Percentiles rank a stretch among this genome's conserved stretches.
Conservation (phyloP, 2,888 invertebrate species). For the Pristionchus maxplancki region DNA sequence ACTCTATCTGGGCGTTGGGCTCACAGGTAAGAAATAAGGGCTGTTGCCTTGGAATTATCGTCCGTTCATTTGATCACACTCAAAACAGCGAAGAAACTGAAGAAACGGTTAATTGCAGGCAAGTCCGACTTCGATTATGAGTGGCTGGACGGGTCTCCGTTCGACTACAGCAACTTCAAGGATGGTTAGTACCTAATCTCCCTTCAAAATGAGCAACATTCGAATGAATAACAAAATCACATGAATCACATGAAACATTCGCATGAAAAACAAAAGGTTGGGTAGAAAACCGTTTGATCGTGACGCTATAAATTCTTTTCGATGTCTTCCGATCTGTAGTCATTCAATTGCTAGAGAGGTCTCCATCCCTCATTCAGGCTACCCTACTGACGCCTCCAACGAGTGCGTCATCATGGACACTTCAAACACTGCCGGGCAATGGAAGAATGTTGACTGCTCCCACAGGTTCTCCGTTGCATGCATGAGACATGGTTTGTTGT, state of each 20-base stretch:
- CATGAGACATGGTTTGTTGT: neutral
- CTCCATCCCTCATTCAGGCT: neutral
- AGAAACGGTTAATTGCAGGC: neutral
- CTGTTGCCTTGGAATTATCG: no score
- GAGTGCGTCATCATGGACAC: neutral
- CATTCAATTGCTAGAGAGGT: no score
- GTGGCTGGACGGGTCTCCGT: neutral
- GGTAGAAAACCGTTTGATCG: no score
- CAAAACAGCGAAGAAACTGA: no score
- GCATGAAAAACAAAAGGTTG: no score
- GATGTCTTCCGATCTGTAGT: no score
- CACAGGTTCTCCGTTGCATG: neutral
- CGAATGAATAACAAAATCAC: no score
- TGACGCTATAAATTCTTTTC: no score
- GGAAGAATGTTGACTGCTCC: neutral
- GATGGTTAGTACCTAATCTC: neutral
- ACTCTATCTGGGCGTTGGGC: neutral
- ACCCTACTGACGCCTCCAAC: neutral
- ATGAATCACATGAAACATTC: no score
- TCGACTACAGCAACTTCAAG: neutral
- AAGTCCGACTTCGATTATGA: neutral
- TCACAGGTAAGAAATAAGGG: neutral
- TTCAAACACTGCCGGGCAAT: neutral
- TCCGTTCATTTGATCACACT: no score
- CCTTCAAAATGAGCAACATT: no score